Percentiles rank a stretch among this genome's conserved stretches.
Evolutionary conservation across 2,113 vertebrate genomes (phyloP).

Genomic region (Xenopus borealis): DNA sequence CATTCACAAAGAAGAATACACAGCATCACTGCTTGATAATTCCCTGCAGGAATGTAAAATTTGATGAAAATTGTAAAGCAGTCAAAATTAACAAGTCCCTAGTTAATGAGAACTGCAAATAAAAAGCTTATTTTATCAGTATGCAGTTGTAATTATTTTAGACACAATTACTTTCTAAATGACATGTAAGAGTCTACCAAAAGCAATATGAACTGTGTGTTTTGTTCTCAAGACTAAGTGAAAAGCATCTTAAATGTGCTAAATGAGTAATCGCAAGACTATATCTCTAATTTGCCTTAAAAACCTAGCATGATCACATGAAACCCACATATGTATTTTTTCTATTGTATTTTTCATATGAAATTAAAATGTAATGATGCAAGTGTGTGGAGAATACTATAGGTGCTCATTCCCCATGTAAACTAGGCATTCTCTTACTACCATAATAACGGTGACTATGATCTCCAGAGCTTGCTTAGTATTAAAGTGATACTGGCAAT

Average conservation of each 20-base stretch:
- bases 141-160: constrained; percentile 30
- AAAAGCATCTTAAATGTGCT: constrained; percentile 12
- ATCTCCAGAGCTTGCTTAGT: too few relatives aligned
- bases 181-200: constrained; percentile 11
- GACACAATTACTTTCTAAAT: constrained; percentile 38
- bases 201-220: neutral
- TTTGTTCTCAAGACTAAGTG: constrained; percentile 3
- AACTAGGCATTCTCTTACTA: too few relatives aligned
- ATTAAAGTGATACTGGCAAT: too few relatives aligned
- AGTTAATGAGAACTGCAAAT: constrained; percentile 7
- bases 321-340: neutral
- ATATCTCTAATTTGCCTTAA: neutral
- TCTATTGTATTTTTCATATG: too few relatives aligned
- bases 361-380: too few relatives aligned
- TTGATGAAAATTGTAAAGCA: constrained; percentile 37
- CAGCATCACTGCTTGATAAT: constrained; percentile 17
- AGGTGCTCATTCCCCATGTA: too few relatives aligned
- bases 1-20: neutral
- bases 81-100: constrained; percentile 24
- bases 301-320: neutral
- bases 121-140: constrained; percentile 15
- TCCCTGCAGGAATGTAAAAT: constrained; percentile 24
- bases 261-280: neutral
- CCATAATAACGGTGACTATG: too few relatives aligned
- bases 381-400: too few relatives aligned